A percentile compares a stretch with the other conserved stretches of the same genome.
Evolutionary conservation across 2,888 invertebrate species (phyloP).

Genomic region (Phalangium opilio): DNA sequence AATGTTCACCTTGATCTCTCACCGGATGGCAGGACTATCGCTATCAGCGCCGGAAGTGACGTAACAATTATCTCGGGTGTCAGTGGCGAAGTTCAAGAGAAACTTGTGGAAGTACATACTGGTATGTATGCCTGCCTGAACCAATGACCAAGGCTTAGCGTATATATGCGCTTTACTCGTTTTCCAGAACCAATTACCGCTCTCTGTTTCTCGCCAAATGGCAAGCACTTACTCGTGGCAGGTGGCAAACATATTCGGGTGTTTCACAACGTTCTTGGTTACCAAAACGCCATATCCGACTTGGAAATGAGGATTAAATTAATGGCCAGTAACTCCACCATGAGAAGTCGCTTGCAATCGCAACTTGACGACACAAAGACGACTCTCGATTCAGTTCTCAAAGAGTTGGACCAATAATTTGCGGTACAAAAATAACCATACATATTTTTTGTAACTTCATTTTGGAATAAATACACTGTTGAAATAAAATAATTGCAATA

Average conservation of each 20-base stretch:
- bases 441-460: too few relatives aligned
- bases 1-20: conserved; percentile 48
- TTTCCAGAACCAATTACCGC: conserved; percentile 49
- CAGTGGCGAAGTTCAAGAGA: conserved; percentile 47
- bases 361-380: conserved; percentile 45
- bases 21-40: conserved; percentile 61
- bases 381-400: too few relatives aligned
- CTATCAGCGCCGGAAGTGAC: conserved; percentile 46
- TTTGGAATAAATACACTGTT: too few relatives aligned
- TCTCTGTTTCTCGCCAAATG: conserved; percentile 56
- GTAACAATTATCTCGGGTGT: conserved; percentile 54
- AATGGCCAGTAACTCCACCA: conserved; percentile 32
- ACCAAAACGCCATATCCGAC: conserved; percentile 34
- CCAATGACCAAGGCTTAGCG: background rate
- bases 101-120: conserved; percentile 45
- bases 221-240: conserved; percentile 52
- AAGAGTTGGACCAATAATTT: too few relatives aligned
- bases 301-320: conserved; percentile 23
- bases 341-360: conserved; percentile 55
- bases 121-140: conserved; percentile 25
- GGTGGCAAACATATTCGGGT: conserved; percentile 62
- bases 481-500: too few relatives aligned
- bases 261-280: conserved; percentile 61
- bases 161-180: background rate
- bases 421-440: too few relatives aligned